Base-by-base conservation (phyloP, 2,888 invertebrate genomes). In the Xestia xanthographa region DNA sequence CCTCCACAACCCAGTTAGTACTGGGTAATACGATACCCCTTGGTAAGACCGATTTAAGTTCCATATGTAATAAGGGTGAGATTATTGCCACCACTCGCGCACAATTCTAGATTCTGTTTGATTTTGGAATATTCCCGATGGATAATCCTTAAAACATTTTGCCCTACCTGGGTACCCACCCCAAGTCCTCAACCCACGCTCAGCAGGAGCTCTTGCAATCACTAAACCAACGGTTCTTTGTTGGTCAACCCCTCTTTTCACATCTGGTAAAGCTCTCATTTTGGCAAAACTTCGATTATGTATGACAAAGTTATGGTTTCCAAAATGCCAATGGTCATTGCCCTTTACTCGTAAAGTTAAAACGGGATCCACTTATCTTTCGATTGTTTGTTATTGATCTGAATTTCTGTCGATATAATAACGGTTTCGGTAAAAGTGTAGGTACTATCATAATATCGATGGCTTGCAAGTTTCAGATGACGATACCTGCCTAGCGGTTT, bases 321-420 rank as follows among this genome's bases (percentile, higher is more conserved):
- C 26, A 41, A 29, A 62, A 60, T 50, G 3, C 26, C 26, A 62
- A 29, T 12, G 80, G 74, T 79, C 84, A 79, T 41, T 84, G 69
- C 43, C 66, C 69, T 70, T 79, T 63, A 17, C 48, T 70, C 74
- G 58, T 45, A n/a, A 72, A 60, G 22, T 70, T 72, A 34, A 79
- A 81, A 81, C 84, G 75, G 80, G 50, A 84, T 70, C 14, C 41
- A 65, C 29, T 65, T 79, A 79, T 79, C 80, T 58, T 62, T 79
- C 38, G 66, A 74, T 79, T 83, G 66, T 79, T 83, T 79, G 80
- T 74, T 82, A 75, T 84, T 48, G 80, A 75, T 74, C 68, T 79
- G 69, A 34, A 56, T 82, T 67, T 79, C 20, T 71, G n/a, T 26
- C 66, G 50, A 48, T 65, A 53, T 20, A 53, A 58, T 82, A 82